Evolutionary conservation across 2,797 vertebrate species (phyloP), one percentile per base, ranked within the genome.

Genomic region (Diceros bicornis): DNA sequence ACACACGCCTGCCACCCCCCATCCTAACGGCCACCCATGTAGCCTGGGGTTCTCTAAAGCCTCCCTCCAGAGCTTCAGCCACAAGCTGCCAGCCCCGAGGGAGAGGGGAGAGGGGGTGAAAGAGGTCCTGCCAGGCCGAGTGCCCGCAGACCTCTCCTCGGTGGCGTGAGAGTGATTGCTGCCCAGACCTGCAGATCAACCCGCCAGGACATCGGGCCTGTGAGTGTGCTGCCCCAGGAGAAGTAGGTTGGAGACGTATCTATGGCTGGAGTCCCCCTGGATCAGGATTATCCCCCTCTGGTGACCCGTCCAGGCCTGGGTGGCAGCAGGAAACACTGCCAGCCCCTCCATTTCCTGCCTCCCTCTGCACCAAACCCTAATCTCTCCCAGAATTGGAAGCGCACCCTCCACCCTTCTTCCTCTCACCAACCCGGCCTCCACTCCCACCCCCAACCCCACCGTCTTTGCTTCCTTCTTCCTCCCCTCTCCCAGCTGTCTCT

Each of bases 151-250:
- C 71, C 90, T 81, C 90, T 97, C 0, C 89, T 92, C 0, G 0
- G 85, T 5, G 7, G 94, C 90, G 41, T 41, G 41, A 41, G 41
- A 41, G 41, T 41, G 4, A 41, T 41, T 41, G 41, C 41, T 41
- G 89, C 98, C 98, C 97, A 97, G 98, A 97, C 95, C 96, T 98
- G 96, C 97, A 93, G 97, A 98, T 97, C 96, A 96, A 84, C 93
- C 98, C 97, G 55, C 97, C 88, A 95, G 96, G 69, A 94, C 86
- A 96, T 98, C 97, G 96, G 97, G 97, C 50, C 90, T 96, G 95
- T 98, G 97, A 97, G 97, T 9, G 34, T 11, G 91, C 94, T 97
- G 93, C 95, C 77, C 86, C 95, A 92, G 74, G 79, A 92, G 96
- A 96, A 98, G 93, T 94, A 96, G 97, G 97, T 74, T 96, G 85